Base-by-base conservation (phyloP, 1,140 invertebrate species). In the Caenorhabditis inopinata region DNA sequence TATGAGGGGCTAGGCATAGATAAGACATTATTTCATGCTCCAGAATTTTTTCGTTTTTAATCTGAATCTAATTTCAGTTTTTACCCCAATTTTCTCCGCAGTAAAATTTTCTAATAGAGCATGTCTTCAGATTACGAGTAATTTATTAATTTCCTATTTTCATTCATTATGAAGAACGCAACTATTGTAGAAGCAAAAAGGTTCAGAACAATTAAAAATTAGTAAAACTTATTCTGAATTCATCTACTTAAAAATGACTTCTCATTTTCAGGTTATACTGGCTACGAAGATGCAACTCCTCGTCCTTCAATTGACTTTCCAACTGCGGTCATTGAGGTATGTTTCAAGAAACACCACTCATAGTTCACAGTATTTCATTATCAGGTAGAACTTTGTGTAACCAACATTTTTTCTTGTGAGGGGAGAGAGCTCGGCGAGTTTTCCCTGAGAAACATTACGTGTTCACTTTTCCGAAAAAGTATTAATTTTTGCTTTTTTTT, bases 401-500 rank as follows among this genome's bases (percentile, higher is more conserved):
- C 58, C 58, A 42, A 68, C 35, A 68, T 68, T 42, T 38, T 68
- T 68, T 68, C 14, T 21, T n/a, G n/a, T n/a, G n/a, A n/a, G n/a
- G n/a, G n/a, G n/a, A 16, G 12, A 32, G 32, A 0, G 29, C 32
- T 12, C 27, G 58, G 12, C 58, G 58, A 68, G 58, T 68, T 38
- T 68, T 32, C 58, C 58, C 27, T 68, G 58, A 68, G 58, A 68
- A 68, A 68, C 58, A 68, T 68, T 68, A 68, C 58, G 58, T 68
- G 58, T 68, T 68, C 58, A 68, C 58, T 42, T 32, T 68, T 68
- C 58, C 58, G 58, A 29, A 68, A 68, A 68, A 68, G 58, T 68
- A 68, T 68, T 68, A 38, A 68, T 68, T 68, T 18, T 68, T 68
- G 58, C 58, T 32, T 35, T 68, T 42, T 42, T 42, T 68, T 35